phyloP scores from a whole-genome alignment of 2,888 invertebrate genomes.

The Parthenolecanium corni region DNA sequence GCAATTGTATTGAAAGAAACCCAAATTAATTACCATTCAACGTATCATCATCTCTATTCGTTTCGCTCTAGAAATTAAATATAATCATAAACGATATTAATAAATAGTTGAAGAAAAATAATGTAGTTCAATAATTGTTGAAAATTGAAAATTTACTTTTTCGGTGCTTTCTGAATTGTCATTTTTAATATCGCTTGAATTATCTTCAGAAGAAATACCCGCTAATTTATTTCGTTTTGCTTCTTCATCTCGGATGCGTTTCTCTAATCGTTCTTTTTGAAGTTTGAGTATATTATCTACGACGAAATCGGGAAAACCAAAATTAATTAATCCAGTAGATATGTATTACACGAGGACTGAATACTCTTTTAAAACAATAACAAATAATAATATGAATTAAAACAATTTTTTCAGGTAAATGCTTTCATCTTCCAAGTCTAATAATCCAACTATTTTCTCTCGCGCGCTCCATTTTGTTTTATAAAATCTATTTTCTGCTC shows the following conservation, averaged over 20 bases:
- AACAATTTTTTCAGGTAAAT: no score
- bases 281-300: conserved; percentile 48
- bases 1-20: no score
- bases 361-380: no score
- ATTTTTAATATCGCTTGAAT: conserved; percentile 9
- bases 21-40: no score
- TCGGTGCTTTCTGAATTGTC: background rate
- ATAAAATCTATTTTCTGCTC: no score
- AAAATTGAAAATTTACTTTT: conserved; percentile 7
- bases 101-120: conserved; percentile 15
- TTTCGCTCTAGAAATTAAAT: conserved; percentile 33
- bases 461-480: no score
- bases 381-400: no score
- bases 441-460: no score
- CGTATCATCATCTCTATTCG: conserved; percentile 29
- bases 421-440: no score
- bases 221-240: conserved; percentile 32
- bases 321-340: background rate
- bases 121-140: conserved; percentile 25
- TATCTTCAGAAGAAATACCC: background rate
- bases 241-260: conserved; percentile 30
- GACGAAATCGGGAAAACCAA: conserved; percentile 32
- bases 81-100: background rate
- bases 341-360: no score
- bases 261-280: conserved; percentile 45